Evolutionary conservation across 2,113 vertebrate species (phyloP), one percentile per base, ranked within the genome.

Genomic region (Alexandromys fortis): DNA sequence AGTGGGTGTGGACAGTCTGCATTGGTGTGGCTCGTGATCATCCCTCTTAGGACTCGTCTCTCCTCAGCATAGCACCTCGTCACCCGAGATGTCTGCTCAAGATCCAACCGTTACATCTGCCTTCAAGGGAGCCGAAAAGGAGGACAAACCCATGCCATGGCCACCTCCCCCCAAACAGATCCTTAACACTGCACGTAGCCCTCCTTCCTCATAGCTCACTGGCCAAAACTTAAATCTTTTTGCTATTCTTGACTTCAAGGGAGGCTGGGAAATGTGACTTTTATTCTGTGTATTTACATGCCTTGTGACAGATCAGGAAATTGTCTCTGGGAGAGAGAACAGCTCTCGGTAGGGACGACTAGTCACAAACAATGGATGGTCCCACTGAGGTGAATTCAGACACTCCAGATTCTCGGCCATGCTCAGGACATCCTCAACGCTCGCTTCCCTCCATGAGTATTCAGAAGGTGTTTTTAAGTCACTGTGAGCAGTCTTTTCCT

Each of bases 231-330:
- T 61, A 78, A 42, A 72, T 38, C 79, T 35, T 12, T 87, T 87
- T 72, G 70, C n/a, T 72, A 45, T 55, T 38, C 45, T 21, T 70
- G 14, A 26, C 70, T 90, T 42, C 76, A 96, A 81, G 14, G 65
- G 82, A 91, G 35, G 17, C 86, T 94, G 73, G 58, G n/a, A 91
- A 96, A 96, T 67, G 33, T 65, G 78, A 26, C 83, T 91, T 65
- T 70, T n/a, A 86, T 61, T 88, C 65, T 42, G 65, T 45, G 9
- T 76, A 7, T 35, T 75, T 19, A 2, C 26, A 26, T 63, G 24
- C 68, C 30, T 4, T 7, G 26, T 1, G 7, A 82, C 85, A 87
- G 78, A 52, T 73, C 63, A 91, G 79, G 79, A 91, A 67, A 38
- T 58, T 55, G 26, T 45, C 85, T 94, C 58, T 58, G 61, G 45